Conservation (phyloP, 1,140 invertebrate genomes). For the Lasaia peninsularis region DNA sequence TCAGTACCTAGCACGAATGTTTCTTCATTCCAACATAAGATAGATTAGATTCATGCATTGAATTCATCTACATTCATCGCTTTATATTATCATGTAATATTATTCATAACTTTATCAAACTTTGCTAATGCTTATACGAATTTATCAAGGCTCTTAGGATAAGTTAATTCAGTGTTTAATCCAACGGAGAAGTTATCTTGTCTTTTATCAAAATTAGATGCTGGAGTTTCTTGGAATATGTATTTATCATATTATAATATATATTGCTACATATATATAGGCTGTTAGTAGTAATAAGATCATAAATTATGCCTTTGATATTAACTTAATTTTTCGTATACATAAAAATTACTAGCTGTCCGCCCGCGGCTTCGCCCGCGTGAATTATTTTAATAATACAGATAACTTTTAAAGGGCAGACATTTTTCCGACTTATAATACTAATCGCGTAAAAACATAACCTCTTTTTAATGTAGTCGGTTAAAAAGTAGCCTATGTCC, state of each 20-base stretch:
- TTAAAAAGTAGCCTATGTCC: no score
- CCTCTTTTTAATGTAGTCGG: no score
- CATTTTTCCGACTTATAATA: no score
- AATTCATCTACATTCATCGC: conserved; percentile 2
- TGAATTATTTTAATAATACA: no score
- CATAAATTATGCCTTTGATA: no score
- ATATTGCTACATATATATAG: no score
- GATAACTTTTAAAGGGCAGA: no score
- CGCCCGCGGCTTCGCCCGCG: no score
- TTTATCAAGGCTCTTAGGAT: neutral
- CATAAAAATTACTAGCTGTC: no score
- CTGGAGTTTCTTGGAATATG: neutral
- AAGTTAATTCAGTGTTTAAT: neutral
- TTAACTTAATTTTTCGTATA: no score
- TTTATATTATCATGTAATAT: conserved; percentile 1
- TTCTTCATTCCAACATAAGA: neutral
- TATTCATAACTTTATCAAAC: conserved; percentile 1
- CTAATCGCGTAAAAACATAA: no score
- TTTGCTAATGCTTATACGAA: conserved; percentile 1
- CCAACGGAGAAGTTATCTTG: neutral
- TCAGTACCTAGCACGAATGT: neutral
- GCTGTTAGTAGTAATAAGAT: no score
- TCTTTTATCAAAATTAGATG: neutral
- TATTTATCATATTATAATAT: neutral
- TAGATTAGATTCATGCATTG: conserved; percentile 9